These are phyloP conservation scores for Camelus dromedarius DNA, from an alignment of 2,113 vertebrate species.

Conservation along the genomic window DNA sequence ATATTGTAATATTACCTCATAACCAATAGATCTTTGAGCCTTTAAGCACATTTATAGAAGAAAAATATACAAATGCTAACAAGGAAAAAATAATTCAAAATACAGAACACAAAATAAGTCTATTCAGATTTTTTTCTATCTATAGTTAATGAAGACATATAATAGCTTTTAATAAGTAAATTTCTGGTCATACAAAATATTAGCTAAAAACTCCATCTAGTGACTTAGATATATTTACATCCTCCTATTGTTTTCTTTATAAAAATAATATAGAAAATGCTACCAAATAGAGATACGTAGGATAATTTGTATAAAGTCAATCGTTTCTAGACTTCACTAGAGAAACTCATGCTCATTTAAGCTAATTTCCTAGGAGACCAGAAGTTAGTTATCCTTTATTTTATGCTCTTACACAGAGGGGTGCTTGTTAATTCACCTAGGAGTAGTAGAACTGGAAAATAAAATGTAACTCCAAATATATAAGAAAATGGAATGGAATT, in stretches of 20 bases:
- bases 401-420: background rate
- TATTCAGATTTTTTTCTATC: background rate
- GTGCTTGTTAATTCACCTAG: background rate
- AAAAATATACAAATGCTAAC: background rate
- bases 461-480: background rate
- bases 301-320: background rate
- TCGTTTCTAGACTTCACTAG: background rate
- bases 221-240: background rate
- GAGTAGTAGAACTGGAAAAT: background rate
- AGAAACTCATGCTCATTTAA: background rate
- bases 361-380: background rate
- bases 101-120: background rate
- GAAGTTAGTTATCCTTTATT: background rate
- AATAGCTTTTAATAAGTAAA: background rate
- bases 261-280: constrained; percentile 4
- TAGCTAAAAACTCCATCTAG: background rate
- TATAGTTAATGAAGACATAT: background rate
- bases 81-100: constrained; percentile 3
- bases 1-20: background rate
- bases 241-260: background rate
- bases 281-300: background rate
- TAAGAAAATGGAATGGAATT: background rate
- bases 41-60: background rate
- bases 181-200: background rate
- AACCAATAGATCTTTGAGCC: background rate